A percentile compares a stretch with the other conserved stretches of the same genome.
Evolutionary conservation across 2,113 vertebrate genomes (phyloP).

Genomic region (Gobius niger): DNA sequence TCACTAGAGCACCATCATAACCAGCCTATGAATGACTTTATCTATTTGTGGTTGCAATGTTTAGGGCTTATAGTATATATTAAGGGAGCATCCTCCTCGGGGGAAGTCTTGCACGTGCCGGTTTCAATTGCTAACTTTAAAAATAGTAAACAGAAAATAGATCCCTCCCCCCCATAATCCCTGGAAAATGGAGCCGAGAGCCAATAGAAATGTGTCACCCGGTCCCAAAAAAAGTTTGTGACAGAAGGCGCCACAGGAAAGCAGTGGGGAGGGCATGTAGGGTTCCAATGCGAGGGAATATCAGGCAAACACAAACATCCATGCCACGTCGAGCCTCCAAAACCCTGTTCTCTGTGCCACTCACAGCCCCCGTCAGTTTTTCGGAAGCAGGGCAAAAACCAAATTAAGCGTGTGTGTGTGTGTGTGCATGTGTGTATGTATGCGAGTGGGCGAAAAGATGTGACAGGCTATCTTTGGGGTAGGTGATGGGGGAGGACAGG

Average conservation of each 20-base stretch:
- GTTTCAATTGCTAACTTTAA: not conserved
- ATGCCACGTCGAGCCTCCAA: slow-evolving; percentile 17
- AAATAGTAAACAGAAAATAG: not conserved
- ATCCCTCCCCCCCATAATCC: not conserved
- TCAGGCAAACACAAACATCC: slow-evolving; percentile 34
- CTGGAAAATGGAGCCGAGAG: not conserved
- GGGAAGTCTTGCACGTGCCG: not conserved
- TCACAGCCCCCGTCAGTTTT: slow-evolving; percentile 24
- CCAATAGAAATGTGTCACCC: not conserved
- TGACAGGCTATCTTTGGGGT: slow-evolving; percentile 26
- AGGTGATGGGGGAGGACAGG: slow-evolving; percentile 31
- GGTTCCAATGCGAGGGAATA: slow-evolving; percentile 7
- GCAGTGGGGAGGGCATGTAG: slow-evolving; percentile 14
- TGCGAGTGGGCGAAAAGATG: slow-evolving; percentile 28
- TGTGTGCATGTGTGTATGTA: not conserved
- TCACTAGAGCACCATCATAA: no score
- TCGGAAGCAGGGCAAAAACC: slow-evolving; percentile 31
- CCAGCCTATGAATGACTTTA: no score
- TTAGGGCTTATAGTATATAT: not conserved
- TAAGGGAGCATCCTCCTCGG: not conserved
- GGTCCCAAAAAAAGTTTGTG: not conserved
- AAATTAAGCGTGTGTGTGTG: slow-evolving; percentile 27
- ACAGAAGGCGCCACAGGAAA: slow-evolving; percentile 23
- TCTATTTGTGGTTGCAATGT: not conserved
- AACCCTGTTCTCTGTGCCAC: slow-evolving; percentile 31